Base-by-base conservation (phyloP, 2,888 invertebrate species). In the Drosophila borborema region DNA sequence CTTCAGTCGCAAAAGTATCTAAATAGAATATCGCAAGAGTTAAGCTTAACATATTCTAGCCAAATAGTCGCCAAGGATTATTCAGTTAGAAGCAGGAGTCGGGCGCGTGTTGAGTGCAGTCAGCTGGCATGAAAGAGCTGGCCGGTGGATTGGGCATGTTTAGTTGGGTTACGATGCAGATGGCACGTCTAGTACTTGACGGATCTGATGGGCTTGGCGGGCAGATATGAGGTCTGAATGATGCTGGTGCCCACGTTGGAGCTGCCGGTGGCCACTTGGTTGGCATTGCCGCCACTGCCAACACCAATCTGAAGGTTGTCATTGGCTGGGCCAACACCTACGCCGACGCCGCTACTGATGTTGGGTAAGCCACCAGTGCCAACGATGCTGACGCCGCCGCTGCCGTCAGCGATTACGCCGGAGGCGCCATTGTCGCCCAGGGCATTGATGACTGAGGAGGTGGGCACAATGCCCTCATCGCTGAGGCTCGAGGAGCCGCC, bases 371-470 rank as follows among this genome's bases (percentile, higher is more conserved):
- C 86, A n/a, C 85, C 85, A 40, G 86, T 82, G 64, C 87, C 81
- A 6, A 86, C 67, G 55, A 82, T 77, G 65, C 68, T 82, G 41
- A 88, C 28, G 60, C 64, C 56, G 10, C 82, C 86, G 20, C 48
- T 31, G 64, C 70, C 71, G 54, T 82, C 82, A 40, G 65, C 36
- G 16, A 74, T 53, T 82, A 82, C 81, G 77, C 88, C 88, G 8
- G 85, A 89, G 53, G 86, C 72, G 31, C 88, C 86, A 23, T 82
- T 83, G 49, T 79, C 74, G 43, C 86, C 92, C 67, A 92, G 77
- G 70, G 84, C 86, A 31, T 88, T 90, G 65, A 92, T 86, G 51
- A 91, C 91, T 0, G 92, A 92, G 8, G 91, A 89, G n/a, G 91
- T 83, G 31, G 90, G 90, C n/a, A 89, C 80, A 23, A 83, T 65